These are phyloP conservation scores for Acanthopleura granulata DNA, from an alignment of 2,888 invertebrate species.

Conservation along the genomic window DNA sequence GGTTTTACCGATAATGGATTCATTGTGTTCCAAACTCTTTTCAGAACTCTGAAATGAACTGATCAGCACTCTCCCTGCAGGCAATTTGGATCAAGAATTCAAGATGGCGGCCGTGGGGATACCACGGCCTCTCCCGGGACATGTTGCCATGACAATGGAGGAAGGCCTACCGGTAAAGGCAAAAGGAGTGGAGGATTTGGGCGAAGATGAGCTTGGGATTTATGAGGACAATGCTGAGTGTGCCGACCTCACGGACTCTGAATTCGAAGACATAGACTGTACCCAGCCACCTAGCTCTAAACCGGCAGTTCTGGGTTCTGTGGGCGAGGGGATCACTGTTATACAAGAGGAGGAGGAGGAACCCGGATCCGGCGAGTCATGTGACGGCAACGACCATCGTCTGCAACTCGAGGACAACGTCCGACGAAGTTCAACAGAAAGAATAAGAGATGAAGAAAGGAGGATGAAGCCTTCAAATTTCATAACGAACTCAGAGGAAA, in stretches of 20 bases:
- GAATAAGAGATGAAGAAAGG: not conserved
- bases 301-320: not conserved
- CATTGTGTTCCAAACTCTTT: too few relatives aligned
- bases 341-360: not conserved
- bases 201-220: conserved; percentile 31
- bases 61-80: too few relatives aligned
- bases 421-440: not conserved
- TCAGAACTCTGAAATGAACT: too few relatives aligned
- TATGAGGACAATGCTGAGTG: conserved; percentile 32
- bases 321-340: not conserved
- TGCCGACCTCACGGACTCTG: conserved; percentile 22
- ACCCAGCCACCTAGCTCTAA: not conserved
- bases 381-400: too few relatives aligned
- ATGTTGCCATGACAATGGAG: not conserved
- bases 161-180: not conserved
- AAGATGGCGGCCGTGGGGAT: not conserved
- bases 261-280: not conserved
- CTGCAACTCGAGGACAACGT: not conserved
- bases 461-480: conserved; percentile 9
- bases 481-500: not conserved
- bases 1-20: too few relatives aligned
- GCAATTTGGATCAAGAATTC: too few relatives aligned
- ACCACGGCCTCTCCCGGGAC: not conserved
- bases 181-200: not conserved
- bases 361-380: not conserved